Evolutionary conservation across 2,797 vertebrate species (phyloP).

Genomic region (Tachyglossus aculeatus): DNA sequence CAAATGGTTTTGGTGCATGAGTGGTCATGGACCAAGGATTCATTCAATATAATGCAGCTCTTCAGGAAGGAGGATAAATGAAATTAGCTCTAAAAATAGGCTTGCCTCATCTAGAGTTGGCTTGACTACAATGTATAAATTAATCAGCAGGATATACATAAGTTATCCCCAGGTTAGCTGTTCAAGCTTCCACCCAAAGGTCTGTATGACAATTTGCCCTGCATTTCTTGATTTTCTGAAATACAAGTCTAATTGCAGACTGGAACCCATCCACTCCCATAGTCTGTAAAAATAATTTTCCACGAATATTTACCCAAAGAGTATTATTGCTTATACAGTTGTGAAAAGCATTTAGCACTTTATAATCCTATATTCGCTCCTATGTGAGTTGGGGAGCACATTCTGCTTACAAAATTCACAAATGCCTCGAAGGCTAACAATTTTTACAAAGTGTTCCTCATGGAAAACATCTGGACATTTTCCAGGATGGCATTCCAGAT

Average conservation of each 20-base stretch:
- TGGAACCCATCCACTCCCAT: slow-evolving; percentile 74
- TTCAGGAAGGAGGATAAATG: slow-evolving; percentile 50
- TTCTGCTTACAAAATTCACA: slow-evolving; percentile 69
- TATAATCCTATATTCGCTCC: slow-evolving; percentile 81
- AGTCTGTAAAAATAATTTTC: slow-evolving; percentile 81
- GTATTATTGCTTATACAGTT: slow-evolving; percentile 79
- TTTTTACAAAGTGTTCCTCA: slow-evolving; percentile 82
- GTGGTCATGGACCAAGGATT: slow-evolving; percentile 55
- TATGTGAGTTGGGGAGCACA: slow-evolving; percentile 72
- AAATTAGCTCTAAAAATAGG: slow-evolving; percentile 40
- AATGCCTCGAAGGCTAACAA: slow-evolving; percentile 77
- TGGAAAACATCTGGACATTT: slow-evolving; percentile 78
- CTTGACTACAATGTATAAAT: slow-evolving; percentile 43
- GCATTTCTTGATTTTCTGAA: slow-evolving; percentile 70
- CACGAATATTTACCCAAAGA: slow-evolving; percentile 77
- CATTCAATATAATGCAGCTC: slow-evolving; percentile 54
- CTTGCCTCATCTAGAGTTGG: slow-evolving; percentile 32
- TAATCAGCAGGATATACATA: slow-evolving; percentile 36
- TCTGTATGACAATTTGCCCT: slow-evolving; percentile 58
- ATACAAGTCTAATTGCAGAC: slow-evolving; percentile 74
- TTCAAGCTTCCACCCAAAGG: slow-evolving; percentile 46
- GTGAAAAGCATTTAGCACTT: slow-evolving; percentile 82
- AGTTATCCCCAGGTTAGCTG: slow-evolving; percentile 44
- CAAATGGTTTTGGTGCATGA: slow-evolving; percentile 42
- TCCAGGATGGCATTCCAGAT: slow-evolving; percentile 83